These are phyloP conservation scores for Coilia nasus DNA, from an alignment of 2,797 vertebrate species.

Conservation along the genomic window DNA sequence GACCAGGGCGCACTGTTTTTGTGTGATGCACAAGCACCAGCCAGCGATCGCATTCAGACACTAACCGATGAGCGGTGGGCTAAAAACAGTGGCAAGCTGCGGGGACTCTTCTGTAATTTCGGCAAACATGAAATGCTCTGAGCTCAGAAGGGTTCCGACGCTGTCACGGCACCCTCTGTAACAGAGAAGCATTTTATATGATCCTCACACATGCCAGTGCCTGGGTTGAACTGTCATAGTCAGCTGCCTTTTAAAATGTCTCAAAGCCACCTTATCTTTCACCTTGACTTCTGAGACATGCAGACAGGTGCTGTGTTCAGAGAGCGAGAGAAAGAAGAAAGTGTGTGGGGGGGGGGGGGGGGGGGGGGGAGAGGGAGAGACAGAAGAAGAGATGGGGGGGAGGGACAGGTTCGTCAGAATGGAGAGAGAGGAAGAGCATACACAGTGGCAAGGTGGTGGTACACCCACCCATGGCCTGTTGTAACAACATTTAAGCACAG, in stretches of 20 bases:
- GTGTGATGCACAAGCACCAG: too few relatives aligned
- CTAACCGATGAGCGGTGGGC: too few relatives aligned
- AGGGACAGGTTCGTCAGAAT: background rate
- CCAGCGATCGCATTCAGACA: too few relatives aligned
- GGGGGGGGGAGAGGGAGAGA: too few relatives aligned
- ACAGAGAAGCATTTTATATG: slow-evolving; percentile 57
- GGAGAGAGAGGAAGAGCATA: background rate
- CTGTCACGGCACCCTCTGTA: slow-evolving; percentile 52
- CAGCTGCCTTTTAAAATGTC: slow-evolving; percentile 58
- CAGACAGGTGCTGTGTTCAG: slow-evolving; percentile 48
- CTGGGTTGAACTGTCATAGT: slow-evolving; percentile 59
- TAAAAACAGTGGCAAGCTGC: too few relatives aligned
- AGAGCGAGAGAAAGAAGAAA: slow-evolving; percentile 10
- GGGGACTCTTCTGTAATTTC: slow-evolving; percentile 34
- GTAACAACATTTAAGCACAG: slow-evolving; percentile 4
- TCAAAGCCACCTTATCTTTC: slow-evolving; percentile 54
- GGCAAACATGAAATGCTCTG: slow-evolving; percentile 48
- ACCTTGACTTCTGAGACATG: slow-evolving; percentile 57
- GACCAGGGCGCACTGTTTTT: background rate
- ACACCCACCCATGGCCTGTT: background rate
- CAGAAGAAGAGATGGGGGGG: background rate
- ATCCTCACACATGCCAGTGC: slow-evolving; percentile 49
- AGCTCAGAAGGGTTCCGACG: slow-evolving; percentile 38
- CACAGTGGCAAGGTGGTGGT: background rate
- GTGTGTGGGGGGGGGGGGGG: background rate